Evolutionary conservation across 1,140 invertebrate species (phyloP), one percentile per base, ranked within the genome.

Genomic region (Drosophila murphyi): DNA sequence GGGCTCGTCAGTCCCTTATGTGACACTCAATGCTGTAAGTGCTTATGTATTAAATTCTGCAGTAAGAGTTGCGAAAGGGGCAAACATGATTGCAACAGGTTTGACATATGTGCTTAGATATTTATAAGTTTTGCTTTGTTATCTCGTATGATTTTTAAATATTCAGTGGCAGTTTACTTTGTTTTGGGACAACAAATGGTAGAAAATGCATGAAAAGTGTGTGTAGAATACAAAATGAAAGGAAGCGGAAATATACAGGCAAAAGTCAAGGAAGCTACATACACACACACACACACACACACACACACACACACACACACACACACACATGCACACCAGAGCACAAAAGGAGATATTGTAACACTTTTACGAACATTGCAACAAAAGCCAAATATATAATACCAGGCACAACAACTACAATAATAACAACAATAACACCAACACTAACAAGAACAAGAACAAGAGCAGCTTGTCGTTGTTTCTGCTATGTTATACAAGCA

Each of bases 221-320:
- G 54, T 68, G 51, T 60, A 31, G 67, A 83, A 77, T 87, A 54
- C 65, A 54, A 88, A 88, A 83, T 77, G 80, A 73, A 87, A 69
- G 83, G 80, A 88, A 87, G 62, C 83, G 83, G 85, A 87, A 83
- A 88, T 82, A 83, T 82, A 72, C 64, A 56, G 69, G 76, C 83
- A 83, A 77, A 79, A 83, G 83, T 80, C 76, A 64, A 69, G 77
- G 63, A 55, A 78, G 82, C 82, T 82, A 87, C 82, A 87, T 82
- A 79, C 29, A 61, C 48, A 72, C 52, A 68, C 69, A 72, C 35
- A 72, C 52, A 68, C 69, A 72, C 35, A 62, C 39, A 62, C 47
- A 65, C 41, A 55, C 56, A 59, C 57, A 75, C 60, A 48, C 59
- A 72, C 52, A 68, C 69, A 72, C 35, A 72, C 52, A 68, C 69